Conservation (phyloP, 1,140 invertebrate species). For the Zaprionus africanus region DNA sequence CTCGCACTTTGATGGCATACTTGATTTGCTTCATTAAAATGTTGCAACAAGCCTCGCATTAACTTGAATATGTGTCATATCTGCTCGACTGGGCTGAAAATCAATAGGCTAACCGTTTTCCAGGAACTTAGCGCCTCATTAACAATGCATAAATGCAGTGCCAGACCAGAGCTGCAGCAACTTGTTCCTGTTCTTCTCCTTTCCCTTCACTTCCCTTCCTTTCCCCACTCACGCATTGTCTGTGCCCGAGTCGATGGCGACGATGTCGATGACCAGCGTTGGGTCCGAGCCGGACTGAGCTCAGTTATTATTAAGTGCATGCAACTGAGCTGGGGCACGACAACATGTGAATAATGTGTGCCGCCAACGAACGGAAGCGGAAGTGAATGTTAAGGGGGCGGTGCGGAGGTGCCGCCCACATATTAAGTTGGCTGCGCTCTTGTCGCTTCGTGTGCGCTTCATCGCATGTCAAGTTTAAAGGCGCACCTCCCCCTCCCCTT, state of each 20-base stretch:
- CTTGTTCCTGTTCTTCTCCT: neutral
- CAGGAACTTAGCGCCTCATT: conserved; percentile 60
- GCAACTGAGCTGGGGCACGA: conserved; percentile 33
- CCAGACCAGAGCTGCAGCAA: neutral
- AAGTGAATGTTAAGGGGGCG: conserved; percentile 42
- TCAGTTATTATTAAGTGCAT: conserved; percentile 49
- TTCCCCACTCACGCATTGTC: conserved; percentile 55
- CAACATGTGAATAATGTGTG: conserved; percentile 53
- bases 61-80: conserved; percentile 61
- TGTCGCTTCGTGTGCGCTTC: conserved; percentile 52
- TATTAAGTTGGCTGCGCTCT: conserved; percentile 27
- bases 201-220: neutral
- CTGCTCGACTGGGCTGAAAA: conserved; percentile 44
- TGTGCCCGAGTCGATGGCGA: conserved; percentile 21
- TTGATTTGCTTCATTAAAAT: conserved; percentile 61
- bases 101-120: conserved; percentile 66
- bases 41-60: conserved; percentile 10
- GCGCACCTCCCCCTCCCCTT: neutral
- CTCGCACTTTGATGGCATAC: conserved; percentile 14
- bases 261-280: conserved; percentile 43
- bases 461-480: conserved; percentile 62
- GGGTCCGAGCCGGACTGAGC: neutral
- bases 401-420: conserved; percentile 8
- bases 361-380: conserved; percentile 47
- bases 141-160: conserved; percentile 72